Conservation (phyloP, 2,113 vertebrate species). For the Pseudorasbora parva region DNA sequence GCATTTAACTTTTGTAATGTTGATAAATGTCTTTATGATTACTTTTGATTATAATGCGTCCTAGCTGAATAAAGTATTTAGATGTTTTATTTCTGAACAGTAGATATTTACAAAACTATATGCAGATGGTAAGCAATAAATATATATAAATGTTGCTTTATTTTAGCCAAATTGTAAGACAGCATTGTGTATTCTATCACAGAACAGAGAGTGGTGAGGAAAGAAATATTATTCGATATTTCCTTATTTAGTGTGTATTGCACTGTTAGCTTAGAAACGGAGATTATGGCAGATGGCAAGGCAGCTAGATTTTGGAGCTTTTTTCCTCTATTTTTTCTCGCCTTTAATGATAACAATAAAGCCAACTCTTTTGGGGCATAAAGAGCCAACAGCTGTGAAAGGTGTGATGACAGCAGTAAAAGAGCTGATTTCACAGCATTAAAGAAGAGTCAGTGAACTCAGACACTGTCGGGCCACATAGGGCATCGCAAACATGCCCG, state of each 20-base stretch:
- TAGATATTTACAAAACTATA: not conserved
- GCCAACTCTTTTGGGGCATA: not conserved
- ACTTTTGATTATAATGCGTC: no score
- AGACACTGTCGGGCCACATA: not conserved
- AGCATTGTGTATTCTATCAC: not conserved
- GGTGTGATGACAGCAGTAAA: conserved; percentile 51
- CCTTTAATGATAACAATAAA: conserved; percentile 24
- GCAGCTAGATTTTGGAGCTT: not conserved
- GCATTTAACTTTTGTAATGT: no score
- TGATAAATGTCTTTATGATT: no score
- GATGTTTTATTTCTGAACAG: no score
- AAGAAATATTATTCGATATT: not conserved
- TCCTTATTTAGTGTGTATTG: not conserved
- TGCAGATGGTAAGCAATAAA: not conserved
- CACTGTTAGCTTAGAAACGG: not conserved
- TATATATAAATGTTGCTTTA: not conserved
- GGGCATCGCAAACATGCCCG: conserved; percentile 13
- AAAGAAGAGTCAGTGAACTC: conserved; percentile 25
- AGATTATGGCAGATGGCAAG: not conserved
- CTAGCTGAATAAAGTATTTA: no score
- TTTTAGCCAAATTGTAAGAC: not conserved
- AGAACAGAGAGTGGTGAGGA: not conserved
- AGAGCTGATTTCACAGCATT: conserved; percentile 52
- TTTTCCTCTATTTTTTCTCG: not conserved
- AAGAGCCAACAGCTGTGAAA: not conserved